phyloP scores from a whole-genome alignment of 2,113 vertebrate genomes.

The Plotosus lineatus region DNA sequence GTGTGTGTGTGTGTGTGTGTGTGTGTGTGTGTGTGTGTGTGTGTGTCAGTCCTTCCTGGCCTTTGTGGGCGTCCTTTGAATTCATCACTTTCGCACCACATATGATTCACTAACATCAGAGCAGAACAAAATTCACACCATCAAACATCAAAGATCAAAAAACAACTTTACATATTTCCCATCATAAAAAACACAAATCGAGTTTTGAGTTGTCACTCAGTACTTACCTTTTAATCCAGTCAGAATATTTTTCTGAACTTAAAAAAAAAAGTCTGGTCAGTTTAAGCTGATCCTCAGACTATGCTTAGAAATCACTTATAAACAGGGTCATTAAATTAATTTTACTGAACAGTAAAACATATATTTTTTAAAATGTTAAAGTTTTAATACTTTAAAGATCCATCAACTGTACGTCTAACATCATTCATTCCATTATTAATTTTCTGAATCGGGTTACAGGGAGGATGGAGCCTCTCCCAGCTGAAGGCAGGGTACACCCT shows the following conservation, averaged over 20 bases:
- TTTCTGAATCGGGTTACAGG: too few species aligned
- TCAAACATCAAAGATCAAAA: neutral
- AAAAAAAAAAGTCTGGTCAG: neutral
- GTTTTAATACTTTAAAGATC: too few species aligned
- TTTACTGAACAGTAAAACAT: neutral
- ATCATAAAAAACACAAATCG: neutral
- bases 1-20: conserved; percentile 6
- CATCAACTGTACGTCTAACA: too few species aligned
- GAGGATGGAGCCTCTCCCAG: too few species aligned
- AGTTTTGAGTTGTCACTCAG: neutral
- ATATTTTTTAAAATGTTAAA: too few species aligned
- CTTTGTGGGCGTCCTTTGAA: conserved; percentile 35
- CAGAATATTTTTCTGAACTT: neutral
- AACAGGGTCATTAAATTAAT: neutral
- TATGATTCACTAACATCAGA: conserved; percentile 29
- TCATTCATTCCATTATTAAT: too few species aligned
- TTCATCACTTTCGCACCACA: conserved; percentile 22
- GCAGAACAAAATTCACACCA: neutral
- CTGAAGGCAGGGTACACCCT: too few species aligned
- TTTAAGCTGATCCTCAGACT: neutral
- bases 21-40: conserved; percentile 6
- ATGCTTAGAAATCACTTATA: neutral
- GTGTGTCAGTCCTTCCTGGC: conserved; percentile 14
- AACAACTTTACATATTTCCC: neutral
- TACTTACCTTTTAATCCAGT: neutral